Evolutionary conservation across 1,140 invertebrate genomes (phyloP), one percentile per base, ranked within the genome.

Genomic region (Alviniconcha marisindica): DNA sequence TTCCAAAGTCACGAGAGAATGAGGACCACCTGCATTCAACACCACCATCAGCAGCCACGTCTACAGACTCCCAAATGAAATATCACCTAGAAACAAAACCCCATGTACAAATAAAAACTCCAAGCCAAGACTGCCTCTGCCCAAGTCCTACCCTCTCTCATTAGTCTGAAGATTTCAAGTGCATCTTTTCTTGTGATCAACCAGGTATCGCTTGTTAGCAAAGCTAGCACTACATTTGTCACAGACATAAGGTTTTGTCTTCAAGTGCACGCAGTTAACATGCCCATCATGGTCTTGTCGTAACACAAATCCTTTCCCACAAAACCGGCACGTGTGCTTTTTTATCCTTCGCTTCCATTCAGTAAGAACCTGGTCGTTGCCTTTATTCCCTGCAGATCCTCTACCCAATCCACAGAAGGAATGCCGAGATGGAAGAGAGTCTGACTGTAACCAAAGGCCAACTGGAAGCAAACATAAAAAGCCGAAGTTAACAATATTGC

Each of bases 241-340:
- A 69, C 84, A 85, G 63, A 83, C 28, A 69, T 82, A 85, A 15
- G 84, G 84, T 60, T 85, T 85, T 31, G 77, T 73, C 42, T 85
- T 85, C 42, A 85, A 71, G 73, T 85, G 84, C 4, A 85, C 63
- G 60, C 81, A 81, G 76, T 85, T 85, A n/a, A 81, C 73, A 83
- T 85, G 84, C n/a, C 84, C 84, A 74, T 77, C 77, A 28, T 71
- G 51, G 78, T 85, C 84, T 48, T 81, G 81, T 71, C 74, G 77
- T n/a, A 81, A 82, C 69, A 85, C 78, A 69, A 80, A 80, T n/a
- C 51, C 33, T 31, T 80, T 80, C 15, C 48, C 36, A 80, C 78
- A 80, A 31, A 66, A 80, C n/a, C 31, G 56, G 28, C 78, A 80
- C 31, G 21, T 28, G 38, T 66, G 69, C n/a, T 80, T 80, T 40